These are phyloP conservation scores for Geophilus truncorum DNA, from an alignment of 2,888 invertebrate species.

Conservation along the genomic window DNA sequence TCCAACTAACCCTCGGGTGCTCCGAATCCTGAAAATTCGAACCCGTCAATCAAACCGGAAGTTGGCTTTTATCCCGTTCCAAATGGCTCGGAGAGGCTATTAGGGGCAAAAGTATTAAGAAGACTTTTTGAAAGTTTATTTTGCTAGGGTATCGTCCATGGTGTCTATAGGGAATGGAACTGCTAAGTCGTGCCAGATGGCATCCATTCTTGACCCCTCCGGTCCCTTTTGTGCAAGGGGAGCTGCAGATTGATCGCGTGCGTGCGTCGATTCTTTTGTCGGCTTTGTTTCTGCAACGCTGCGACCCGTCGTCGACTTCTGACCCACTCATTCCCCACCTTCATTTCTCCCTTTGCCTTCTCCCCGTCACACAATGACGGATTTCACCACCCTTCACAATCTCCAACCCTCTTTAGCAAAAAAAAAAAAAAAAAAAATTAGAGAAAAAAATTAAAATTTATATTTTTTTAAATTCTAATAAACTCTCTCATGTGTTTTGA, in stretches of 20 bases:
- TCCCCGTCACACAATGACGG: background rate
- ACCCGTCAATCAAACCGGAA: too few relatives aligned
- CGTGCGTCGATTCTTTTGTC: slow-evolving; percentile 20
- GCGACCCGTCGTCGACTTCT: slow-evolving; percentile 7
- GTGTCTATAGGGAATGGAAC: slow-evolving; percentile 2
- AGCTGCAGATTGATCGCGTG: slow-evolving; percentile 1
- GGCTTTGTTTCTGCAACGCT: slow-evolving; percentile 15
- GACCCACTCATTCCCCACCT: background rate
- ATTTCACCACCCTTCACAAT: background rate
- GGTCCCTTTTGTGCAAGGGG: background rate
- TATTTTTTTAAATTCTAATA: too few relatives aligned
- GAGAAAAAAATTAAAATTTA: too few relatives aligned
- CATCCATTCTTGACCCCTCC: background rate
- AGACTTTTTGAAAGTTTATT: background rate
- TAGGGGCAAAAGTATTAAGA: too few relatives aligned
- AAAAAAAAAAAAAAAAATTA: too few relatives aligned
- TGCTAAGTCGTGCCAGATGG: slow-evolving; percentile 20
- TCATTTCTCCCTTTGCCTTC: background rate
- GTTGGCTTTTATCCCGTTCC: too few relatives aligned
- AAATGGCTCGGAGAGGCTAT: too few relatives aligned
- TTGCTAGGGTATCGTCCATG: background rate
- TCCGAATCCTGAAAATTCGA: too few relatives aligned
- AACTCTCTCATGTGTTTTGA: background rate
- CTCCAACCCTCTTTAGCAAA: too few relatives aligned
- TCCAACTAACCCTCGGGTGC: too few relatives aligned